Evolutionary conservation across 1,140 invertebrate species (phyloP), one percentile per base, ranked within the genome.

Genomic region (Neodiprion pinetum): DNA sequence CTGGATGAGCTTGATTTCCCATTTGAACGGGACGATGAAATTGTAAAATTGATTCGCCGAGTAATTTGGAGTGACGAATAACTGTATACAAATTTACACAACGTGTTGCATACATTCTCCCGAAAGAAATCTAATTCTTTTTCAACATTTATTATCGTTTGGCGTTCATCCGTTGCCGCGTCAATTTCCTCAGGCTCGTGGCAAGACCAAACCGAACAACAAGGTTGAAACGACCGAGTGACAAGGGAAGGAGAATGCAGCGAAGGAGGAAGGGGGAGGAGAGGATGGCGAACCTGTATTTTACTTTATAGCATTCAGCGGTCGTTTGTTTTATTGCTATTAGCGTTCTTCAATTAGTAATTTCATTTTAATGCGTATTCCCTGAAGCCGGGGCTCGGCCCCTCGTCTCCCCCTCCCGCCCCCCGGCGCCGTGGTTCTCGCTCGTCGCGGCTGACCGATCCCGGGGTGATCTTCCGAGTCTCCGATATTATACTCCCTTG

Each of bases 291-390:
- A 86, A 85, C 83, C 86, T 85, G 82, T 87, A 79, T 84, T 88
- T 88, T 87, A 86, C 80, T 88, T 88, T 88, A 87, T 87, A 86
- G 86, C 84, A 86, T 87, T 88, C 85, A 88, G 80, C 76, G 78
- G 83, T 84, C 86, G 86, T 88, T 88, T 88, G 87, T 86, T 85
- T 88, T 88, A 88, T 88, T 87, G 85, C 86, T 83, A 87, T 88
- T 87, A 87, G 81, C 82, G 81, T 82, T 77, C 79, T 81, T 87
- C 86, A 88, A 88, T 88, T 88, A 88, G 87, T 83, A 88, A 88
- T 88, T 88, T 78, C 82, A 85, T 87, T 81, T 88, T 88, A 87
- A 88, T 88, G 87, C 78, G 77, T 81, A 88, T 88, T 88, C 87
- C 78, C 74, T 85, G 87, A 88, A 88, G 81, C 79, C 77, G 75